Evolutionary conservation across 2,797 vertebrate genomes (phyloP).

Genomic region (Cyprinella venusta): DNA sequence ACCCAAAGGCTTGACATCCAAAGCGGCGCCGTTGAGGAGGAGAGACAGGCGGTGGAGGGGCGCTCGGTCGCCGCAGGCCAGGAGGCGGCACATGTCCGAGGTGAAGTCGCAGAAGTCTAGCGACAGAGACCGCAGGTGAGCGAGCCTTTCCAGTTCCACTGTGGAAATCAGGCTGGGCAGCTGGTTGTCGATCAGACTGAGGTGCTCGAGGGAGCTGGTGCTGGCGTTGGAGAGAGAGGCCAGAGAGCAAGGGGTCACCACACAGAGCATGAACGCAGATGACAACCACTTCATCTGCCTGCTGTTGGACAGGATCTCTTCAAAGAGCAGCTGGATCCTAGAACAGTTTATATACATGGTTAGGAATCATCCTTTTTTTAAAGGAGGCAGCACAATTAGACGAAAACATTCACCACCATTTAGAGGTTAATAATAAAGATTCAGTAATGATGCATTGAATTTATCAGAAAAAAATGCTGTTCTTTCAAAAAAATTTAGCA

Average conservation of each 20-base stretch:
- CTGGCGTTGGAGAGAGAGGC: constrained; percentile 91
- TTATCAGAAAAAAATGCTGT: too few species aligned
- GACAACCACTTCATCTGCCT: constrained; percentile 95
- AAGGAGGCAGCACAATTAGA: not conserved
- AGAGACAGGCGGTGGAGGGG: constrained; percentile 96
- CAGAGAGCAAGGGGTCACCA: constrained; percentile 91
- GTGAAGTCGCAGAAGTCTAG: constrained; percentile 97
- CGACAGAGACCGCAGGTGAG: constrained; percentile 89
- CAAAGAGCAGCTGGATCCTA: constrained; percentile 95
- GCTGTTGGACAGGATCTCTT: constrained; percentile 94
- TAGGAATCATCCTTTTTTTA: not conserved
- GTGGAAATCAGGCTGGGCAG: constrained; percentile 87
- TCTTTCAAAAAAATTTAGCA: too few species aligned
- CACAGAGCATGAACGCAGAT: constrained; percentile 94
- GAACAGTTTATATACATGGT: constrained; percentile 48
- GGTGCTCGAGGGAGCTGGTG: constrained; percentile 91
- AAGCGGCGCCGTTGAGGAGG: constrained; percentile 89
- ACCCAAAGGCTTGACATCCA: constrained; percentile 91
- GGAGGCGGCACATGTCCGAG: constrained; percentile 90
- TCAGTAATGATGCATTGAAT: too few species aligned
- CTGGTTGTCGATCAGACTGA: constrained; percentile 95
- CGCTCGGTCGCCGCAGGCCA: constrained; percentile 86
- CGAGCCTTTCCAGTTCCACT: constrained; percentile 89
- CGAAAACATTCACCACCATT: not conserved
- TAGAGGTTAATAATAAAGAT: too few species aligned